These are phyloP conservation scores for Callosobruchus maculatus DNA, from an alignment of 2,888 invertebrate species.

Conservation along the genomic window DNA sequence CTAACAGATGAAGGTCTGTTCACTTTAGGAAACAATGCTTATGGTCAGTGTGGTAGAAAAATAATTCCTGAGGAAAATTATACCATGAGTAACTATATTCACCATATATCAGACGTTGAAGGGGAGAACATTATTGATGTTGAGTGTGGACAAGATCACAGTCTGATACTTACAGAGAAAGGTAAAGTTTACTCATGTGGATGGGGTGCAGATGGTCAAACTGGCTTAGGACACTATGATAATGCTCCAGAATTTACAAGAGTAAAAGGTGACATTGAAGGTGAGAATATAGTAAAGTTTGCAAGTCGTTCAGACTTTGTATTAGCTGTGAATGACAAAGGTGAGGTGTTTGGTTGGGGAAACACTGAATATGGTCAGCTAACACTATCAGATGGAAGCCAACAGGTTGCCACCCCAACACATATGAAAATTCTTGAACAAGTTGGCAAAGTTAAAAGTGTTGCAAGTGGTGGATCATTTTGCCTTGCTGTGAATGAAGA, in stretches of 20 bases:
- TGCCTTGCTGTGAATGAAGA: slow-evolving; percentile 78
- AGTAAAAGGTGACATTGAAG: slow-evolving; percentile 77
- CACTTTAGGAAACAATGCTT: slow-evolving; percentile 82
- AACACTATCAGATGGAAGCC: slow-evolving; percentile 52
- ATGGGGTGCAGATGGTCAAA: slow-evolving; percentile 94
- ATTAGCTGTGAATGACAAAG: slow-evolving; percentile 82
- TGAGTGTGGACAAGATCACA: slow-evolving; percentile 90
- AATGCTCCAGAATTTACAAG: slow-evolving; percentile 58
- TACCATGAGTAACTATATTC: slow-evolving; percentile 60
- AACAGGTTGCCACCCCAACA: slow-evolving; percentile 73
- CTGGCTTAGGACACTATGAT: slow-evolving; percentile 70
- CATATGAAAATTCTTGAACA: slow-evolving; percentile 60
- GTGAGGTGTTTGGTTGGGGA: slow-evolving; percentile 95
- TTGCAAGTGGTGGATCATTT: slow-evolving; percentile 83
- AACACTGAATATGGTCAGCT: slow-evolving; percentile 92
- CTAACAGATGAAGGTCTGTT: slow-evolving; percentile 76
- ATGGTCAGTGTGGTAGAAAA: slow-evolving; percentile 88
- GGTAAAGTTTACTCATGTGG: slow-evolving; percentile 88
- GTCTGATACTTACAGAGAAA: slow-evolving; percentile 71
- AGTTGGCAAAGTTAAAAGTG: slow-evolving; percentile 72
- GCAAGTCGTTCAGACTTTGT: slow-evolving; percentile 82
- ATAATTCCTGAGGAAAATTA: slow-evolving; percentile 76
- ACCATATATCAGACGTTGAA: slow-evolving; percentile 63
- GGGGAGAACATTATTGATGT: slow-evolving; percentile 63
- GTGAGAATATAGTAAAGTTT: slow-evolving; percentile 77